Evolutionary conservation across 2,888 invertebrate genomes (phyloP).

Genomic region (Metallyticus violacea): DNA sequence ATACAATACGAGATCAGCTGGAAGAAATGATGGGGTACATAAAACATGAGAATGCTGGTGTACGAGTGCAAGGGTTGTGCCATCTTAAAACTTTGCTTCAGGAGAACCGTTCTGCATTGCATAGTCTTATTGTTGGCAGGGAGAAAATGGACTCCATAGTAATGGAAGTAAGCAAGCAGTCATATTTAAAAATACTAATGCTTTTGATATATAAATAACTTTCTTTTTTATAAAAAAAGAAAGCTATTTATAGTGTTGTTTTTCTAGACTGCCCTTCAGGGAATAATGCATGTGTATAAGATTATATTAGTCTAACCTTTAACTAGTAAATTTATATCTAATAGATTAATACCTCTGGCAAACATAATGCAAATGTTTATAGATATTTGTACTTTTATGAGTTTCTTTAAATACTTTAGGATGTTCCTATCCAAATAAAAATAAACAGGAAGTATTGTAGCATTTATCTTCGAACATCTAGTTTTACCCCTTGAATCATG

Average conservation of each 20-base stretch:
- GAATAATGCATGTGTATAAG: background rate
- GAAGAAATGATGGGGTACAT: constrained; percentile 26
- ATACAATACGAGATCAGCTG: constrained; percentile 10
- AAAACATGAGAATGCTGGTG: constrained; percentile 73
- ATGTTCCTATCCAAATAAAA: too few relatives aligned
- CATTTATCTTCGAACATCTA: too few relatives aligned
- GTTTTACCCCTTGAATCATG: too few relatives aligned
- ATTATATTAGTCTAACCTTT: too few relatives aligned
- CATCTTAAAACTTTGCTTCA: constrained; percentile 68
- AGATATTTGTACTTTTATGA: too few relatives aligned
- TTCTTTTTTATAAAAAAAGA: background rate
- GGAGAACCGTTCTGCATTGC: constrained; percentile 65
- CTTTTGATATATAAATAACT: background rate
- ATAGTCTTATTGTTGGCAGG: constrained; percentile 68
- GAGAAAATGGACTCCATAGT: constrained; percentile 67
- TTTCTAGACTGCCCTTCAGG: too few relatives aligned
- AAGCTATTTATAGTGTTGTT: background rate
- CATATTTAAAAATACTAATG: background rate
- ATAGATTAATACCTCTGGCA: too few relatives aligned
- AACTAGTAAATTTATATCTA: too few relatives aligned
- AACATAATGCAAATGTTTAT: too few relatives aligned
- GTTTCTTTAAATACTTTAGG: too few relatives aligned
- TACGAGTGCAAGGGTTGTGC: constrained; percentile 70
- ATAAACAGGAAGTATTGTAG: too few relatives aligned
- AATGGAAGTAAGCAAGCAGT: constrained; percentile 51